phyloP scores from a whole-genome alignment of 1,140 invertebrate species.

The Anastatus disparis region DNA sequence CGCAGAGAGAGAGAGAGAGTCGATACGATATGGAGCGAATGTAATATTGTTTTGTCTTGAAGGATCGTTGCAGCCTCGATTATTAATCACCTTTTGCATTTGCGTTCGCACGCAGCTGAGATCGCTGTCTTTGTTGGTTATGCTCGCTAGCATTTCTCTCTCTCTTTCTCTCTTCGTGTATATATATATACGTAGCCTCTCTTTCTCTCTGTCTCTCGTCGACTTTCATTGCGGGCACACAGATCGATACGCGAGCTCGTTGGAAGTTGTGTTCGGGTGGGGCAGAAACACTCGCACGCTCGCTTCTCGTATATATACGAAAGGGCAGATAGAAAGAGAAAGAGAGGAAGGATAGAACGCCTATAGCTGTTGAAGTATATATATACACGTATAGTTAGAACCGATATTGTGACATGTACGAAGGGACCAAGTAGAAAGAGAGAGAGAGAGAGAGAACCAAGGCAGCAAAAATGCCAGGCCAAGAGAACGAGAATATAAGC shows the following conservation, averaged over 20 bases:
- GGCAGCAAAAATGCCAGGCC: too few relatives aligned
- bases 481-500: too few relatives aligned
- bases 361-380: too few relatives aligned
- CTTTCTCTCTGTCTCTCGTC: too few relatives aligned
- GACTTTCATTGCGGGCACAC: conserved; percentile 17
- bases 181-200: not conserved
- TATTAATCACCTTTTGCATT: conserved; percentile 29
- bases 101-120: conserved; percentile 22
- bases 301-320: too few relatives aligned
- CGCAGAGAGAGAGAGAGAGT: conserved; percentile 30
- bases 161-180: too few relatives aligned
- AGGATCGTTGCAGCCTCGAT: conserved; percentile 37
- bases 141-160: too few relatives aligned
- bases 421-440: conserved; percentile 1
- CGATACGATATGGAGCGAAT: conserved; percentile 28
- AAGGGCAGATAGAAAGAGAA: conserved; percentile 9
- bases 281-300: not conserved
- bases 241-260: conserved; percentile 26
- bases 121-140: not conserved
- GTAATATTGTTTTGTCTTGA: conserved; percentile 22
- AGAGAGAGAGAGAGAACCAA: too few relatives aligned
- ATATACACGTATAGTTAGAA: too few relatives aligned
- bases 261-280: conserved; percentile 17
- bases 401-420: conserved; percentile 11
- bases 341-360: not conserved